Evolutionary conservation across 2,797 vertebrate genomes (phyloP), one percentile per base, ranked within the genome.

Genomic region (Hirundo rustica): DNA sequence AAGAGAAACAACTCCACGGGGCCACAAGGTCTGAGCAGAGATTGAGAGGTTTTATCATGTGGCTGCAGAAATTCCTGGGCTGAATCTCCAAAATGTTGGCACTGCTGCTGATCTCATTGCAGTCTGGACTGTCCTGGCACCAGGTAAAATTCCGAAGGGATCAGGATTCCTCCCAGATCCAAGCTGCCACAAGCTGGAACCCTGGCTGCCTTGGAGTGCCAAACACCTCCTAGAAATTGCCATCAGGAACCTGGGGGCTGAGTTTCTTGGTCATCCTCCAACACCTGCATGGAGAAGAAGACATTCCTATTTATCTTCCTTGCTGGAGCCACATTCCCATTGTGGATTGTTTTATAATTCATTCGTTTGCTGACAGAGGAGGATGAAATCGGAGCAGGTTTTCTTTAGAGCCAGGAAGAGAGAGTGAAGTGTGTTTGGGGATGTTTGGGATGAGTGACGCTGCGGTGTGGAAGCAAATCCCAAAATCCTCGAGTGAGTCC

Each of bases 361-460:
- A 13, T 95, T 88, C 92, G 79, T 78, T 94, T 84, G 54, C 57
- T 29, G 23, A 53, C 73, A 93, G 70, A 47, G 58, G 73, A 62
- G 58, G 54, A 51, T 60, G 85, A 82, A 89, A 90, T 70, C 87
- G 66, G 27, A 90, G 89, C 15, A 30, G 47, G 10, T 90, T 88
- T 93, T 74, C 85, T 84, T 90, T 70, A 27, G 1, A 71, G 75
- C 17, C 10, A 15, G 82, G 61, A 68, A 30, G 7, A 34, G 89
- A 58, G 61, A 65, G 89, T 47, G 75, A 48, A 38, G 77, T 5
- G 83, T 45, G 30, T 8, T 66, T 72, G 36, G 72, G 64, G 73
- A 14, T 54, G 50, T 26, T 90, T 72, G 79, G 55, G 66, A 30
- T 88, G 70, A 75, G 12, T 11, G 72, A 13, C 74, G 67, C 21